Percentiles rank a stretch among this genome's conserved stretches.
Conservation (phyloP, 2,888 invertebrate genomes). For the Orthonychiurus folsomi region DNA sequence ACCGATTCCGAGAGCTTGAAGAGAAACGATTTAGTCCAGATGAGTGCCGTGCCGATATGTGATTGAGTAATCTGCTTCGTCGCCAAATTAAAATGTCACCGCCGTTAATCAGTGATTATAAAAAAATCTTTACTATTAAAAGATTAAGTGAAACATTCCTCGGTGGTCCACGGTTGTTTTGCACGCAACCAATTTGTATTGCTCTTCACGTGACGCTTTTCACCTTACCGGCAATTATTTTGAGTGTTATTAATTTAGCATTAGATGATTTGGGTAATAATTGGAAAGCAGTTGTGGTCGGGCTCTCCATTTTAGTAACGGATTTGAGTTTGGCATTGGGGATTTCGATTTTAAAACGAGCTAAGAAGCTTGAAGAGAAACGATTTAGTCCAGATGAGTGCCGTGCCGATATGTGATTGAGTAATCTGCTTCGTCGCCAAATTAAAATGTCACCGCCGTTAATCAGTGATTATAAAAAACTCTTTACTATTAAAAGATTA, state of each 20-base stretch:
- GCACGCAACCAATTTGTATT: conserved; percentile 19
- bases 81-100: too few relatives aligned
- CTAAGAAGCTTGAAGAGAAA: too few relatives aligned
- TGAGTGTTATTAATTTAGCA: conserved; percentile 15
- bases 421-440: too few relatives aligned
- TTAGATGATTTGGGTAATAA: not conserved
- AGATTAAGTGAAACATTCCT: conserved; percentile 31
- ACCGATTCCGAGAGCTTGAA: too few relatives aligned
- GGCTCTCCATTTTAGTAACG: conserved; percentile 24
- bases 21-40: too few relatives aligned
- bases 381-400: too few relatives aligned
- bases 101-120: conserved; percentile 35
- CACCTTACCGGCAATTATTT: conserved; percentile 25
- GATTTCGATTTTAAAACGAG: conserved; percentile 22
- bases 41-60: too few relatives aligned
- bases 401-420: too few relatives aligned
- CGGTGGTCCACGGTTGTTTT: conserved; percentile 30
- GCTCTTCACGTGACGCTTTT: conserved; percentile 29
- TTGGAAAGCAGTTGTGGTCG: conserved; percentile 24
- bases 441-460: conserved; percentile 37
- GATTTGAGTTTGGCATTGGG: conserved; percentile 15
- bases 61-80: too few relatives aligned
- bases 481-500: conserved; percentile 27
- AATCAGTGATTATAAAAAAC: conserved; percentile 34
- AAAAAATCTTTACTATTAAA: conserved; percentile 28